These are phyloP conservation scores for Andrena chrysosceles DNA, from an alignment of 2,888 invertebrate genomes.

Conservation along the genomic window DNA sequence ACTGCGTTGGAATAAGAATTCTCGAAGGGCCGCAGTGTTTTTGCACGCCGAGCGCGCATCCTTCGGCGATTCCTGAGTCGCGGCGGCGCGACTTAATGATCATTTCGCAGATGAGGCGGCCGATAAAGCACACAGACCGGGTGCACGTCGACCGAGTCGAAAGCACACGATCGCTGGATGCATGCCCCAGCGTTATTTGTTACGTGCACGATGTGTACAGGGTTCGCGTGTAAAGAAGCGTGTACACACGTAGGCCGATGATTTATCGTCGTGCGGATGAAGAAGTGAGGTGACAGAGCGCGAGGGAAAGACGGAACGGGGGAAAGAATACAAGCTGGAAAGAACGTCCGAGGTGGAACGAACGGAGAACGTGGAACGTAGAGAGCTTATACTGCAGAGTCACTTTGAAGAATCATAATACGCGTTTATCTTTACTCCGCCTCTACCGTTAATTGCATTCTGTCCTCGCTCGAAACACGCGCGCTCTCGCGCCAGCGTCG, in stretches of 20 bases:
- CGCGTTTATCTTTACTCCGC: conserved; percentile 56
- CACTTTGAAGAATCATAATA: conserved; percentile 43
- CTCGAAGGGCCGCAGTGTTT: conserved; percentile 9
- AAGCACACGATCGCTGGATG: conserved; percentile 44
- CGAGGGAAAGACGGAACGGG: conserved; percentile 24
- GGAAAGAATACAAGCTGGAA: conserved; percentile 19
- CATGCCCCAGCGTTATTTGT: conserved; percentile 66
- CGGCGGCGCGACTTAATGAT: conserved; percentile 54
- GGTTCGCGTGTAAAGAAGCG: conserved; percentile 58
- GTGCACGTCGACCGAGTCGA: conserved; percentile 29
- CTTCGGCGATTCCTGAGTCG: conserved; percentile 36
- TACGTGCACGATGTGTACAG: conserved; percentile 43
- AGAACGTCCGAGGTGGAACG: conserved; percentile 15
- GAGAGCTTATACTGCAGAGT: conserved; percentile 51
- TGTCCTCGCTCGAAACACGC: conserved; percentile 27
- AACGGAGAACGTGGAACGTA: conserved; percentile 4
- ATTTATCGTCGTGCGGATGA: conserved; percentile 67
- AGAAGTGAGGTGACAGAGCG: conserved; percentile 63
- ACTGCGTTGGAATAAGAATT: background rate
- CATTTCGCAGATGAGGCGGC: conserved; percentile 52
- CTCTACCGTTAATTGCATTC: conserved; percentile 60
- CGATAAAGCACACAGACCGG: conserved; percentile 50
- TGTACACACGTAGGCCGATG: conserved; percentile 51
- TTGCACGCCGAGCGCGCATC: conserved; percentile 28
- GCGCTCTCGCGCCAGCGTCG: background rate